Percentiles rank a stretch among this genome's conserved stretches.
Conservation (phyloP, 2,113 vertebrate species). For the Carollia perspicillata region DNA sequence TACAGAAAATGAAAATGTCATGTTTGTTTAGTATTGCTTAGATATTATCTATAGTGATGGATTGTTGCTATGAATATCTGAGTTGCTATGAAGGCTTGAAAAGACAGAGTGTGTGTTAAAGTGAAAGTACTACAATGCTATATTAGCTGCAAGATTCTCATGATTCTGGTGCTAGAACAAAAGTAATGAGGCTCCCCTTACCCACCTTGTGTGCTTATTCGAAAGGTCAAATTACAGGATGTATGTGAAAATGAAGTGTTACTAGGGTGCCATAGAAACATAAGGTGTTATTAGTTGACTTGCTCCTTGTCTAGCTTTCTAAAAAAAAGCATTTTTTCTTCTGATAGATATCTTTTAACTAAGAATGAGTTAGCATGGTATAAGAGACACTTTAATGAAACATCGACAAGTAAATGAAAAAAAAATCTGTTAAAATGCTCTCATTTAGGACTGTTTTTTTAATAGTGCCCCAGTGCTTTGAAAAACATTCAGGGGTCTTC, state of each 20-base stretch:
- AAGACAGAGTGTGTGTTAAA: neutral
- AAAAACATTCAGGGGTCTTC: neutral
- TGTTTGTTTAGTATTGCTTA: conserved; percentile 25
- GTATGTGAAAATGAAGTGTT: neutral
- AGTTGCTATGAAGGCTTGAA: conserved; percentile 8
- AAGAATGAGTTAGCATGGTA: neutral
- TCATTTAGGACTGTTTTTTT: neutral
- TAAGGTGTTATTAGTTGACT: conserved; percentile 5
- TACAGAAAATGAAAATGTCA: conserved; percentile 2
- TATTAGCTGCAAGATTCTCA: neutral
- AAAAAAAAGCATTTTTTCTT: neutral
- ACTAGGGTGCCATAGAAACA: neutral
- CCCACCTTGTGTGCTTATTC: neutral
- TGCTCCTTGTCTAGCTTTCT: neutral
- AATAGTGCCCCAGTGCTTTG: neutral
- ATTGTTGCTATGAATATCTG: conserved; percentile 34
- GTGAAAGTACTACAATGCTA: neutral
- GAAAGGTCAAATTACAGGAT: neutral
- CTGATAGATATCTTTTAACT: neutral
- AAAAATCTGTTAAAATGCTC: neutral
- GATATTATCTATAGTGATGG: conserved; percentile 5
- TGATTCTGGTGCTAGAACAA: neutral
- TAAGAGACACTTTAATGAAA: conserved; percentile 1
- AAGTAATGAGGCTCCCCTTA: neutral
- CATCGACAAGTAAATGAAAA: neutral